Evolutionary conservation across 2,888 invertebrate species (phyloP), one percentile per base, ranked within the genome.

Genomic region (Iphiclides podalirius): DNA sequence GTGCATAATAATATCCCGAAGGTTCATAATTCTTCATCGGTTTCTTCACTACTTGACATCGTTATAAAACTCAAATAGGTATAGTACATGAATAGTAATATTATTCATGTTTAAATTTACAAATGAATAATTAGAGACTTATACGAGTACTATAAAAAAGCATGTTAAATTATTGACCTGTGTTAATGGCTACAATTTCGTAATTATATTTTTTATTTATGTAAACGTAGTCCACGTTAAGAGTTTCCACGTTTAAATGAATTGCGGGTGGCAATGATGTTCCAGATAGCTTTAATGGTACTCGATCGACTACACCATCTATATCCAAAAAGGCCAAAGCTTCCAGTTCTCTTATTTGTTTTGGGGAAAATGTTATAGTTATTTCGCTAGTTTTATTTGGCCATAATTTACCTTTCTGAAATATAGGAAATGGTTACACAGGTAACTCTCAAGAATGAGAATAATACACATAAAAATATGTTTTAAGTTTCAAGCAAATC

Each of bases 401-500:
- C 89, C 91, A 91, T 17, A 93, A 68, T 60, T 90, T 86, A 14
- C 92, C 93, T 53, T 73, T 74, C 93, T 93, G 66, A 16, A 49
- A 49, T 17, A 7, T 35, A n/a, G 20, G 12, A 12, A 13, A n/a
- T n/a, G n/a, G n/a, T n/a, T n/a, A n/a, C n/a, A n/a, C n/a, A n/a
- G 11, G 3, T 1, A 14, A 3, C 17, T 36, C 12, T 15, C n/a
- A n/a, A 15, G 13, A 17, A 37, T 12, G 16, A 28, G 15, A 37
- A 14, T 9, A 9, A 9, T 13, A 40, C 17, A 41, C 1, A 31
- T 14, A n/a, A n/a, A n/a, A n/a, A n/a, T n/a, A n/a, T n/a, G n/a
- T n/a, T n/a, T n/a, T n/a, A n/a, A n/a, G n/a, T n/a, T n/a, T n/a
- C n/a, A n/a, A n/a, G n/a, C n/a, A n/a, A n/a, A n/a, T n/a, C n/a